Base-by-base conservation (phyloP, 2,888 invertebrate species). In the Tinea semifulvella region DNA sequence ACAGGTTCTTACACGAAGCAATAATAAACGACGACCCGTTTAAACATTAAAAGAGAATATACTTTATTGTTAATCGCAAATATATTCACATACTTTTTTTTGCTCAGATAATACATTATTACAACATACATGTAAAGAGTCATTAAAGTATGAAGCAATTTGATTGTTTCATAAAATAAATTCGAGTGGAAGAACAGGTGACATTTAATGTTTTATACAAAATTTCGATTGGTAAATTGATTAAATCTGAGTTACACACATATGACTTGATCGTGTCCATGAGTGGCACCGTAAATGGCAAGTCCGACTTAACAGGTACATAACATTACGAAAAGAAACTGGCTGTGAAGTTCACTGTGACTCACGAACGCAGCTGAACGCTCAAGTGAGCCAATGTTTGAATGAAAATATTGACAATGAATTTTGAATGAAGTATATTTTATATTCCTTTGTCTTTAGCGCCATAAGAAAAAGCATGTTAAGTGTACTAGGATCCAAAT, bases 301-400 rank as follows among this genome's bases (percentile, higher is more conserved):
- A 18, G 22, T 40, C 22, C 13, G 40, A 40, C 40, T 40, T 22
- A 40, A 38, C 38, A 18, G 17, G 40, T 40, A n/a, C n/a, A n/a
- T n/a, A 22, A 18, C 16, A 22, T 40, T 40, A 40, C 40, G 40
- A 40, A 40, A 40, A 40, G 22, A 40, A 40, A 40, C 40, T 40
- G 20, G 40, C 20, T 40, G 11, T 18, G 16, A 36, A 36, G 36
- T 36, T 36, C 36, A 36, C 18, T 14, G n/a, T 14, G 11, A 36
- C 17, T 14, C 14, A 17, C 36, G 11, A 6, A 8, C 28, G 18
- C 17, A 36, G 18, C 36, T 18, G 36, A 11, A 13, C 16, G 14
- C 36, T 16, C 36, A 10, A 18, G 18, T 18, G 18, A 36, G 31
- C 27, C 11, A n/a, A n/a, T n/a, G n/a, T n/a, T n/a, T n/a, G n/a